Conservation (phyloP, 2,797 vertebrate species). For the Fundulus diaphanus region DNA sequence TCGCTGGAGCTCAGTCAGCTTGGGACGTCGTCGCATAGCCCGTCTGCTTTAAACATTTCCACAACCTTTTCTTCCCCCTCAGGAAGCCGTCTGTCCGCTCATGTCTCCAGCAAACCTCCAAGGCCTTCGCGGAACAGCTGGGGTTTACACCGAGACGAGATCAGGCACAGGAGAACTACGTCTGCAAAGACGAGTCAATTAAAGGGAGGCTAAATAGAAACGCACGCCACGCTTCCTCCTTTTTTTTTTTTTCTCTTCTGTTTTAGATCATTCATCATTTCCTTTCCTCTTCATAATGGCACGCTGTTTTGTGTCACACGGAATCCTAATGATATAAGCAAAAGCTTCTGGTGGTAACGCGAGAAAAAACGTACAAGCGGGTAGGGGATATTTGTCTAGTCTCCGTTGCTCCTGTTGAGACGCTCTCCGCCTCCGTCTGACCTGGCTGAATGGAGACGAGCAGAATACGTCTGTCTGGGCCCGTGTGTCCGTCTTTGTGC, state of each 20-base stretch:
- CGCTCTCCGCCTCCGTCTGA: conserved; percentile 16
- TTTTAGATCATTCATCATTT: neutral
- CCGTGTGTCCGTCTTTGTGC: conserved; percentile 23
- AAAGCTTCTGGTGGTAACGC: neutral
- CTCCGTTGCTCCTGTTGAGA: neutral
- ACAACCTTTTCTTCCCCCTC: too few species aligned
- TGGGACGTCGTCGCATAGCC: too few species aligned
- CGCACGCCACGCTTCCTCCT: neutral
- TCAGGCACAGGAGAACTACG: neutral
- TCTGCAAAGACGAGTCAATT: too few species aligned
- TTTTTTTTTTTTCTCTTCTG: too few species aligned
- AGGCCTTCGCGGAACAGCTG: neutral
- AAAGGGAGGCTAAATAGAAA: neutral
- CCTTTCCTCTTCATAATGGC: neutral
- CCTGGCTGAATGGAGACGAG: conserved; percentile 10
- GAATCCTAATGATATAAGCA: neutral
- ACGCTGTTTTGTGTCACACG: neutral
- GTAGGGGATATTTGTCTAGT: neutral
- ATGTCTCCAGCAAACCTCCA: too few species aligned
- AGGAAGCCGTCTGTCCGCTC: too few species aligned
- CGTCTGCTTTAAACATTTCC: too few species aligned
- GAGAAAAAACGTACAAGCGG: neutral
- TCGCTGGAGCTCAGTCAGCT: too few species aligned
- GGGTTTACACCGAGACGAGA: neutral
- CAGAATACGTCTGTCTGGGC: conserved; percentile 50